A percentile compares a stretch with the other conserved stretches of the same genome.
Evolutionary conservation across 2,888 invertebrate genomes (phyloP).

Genomic region (Brachycybe producta): DNA sequence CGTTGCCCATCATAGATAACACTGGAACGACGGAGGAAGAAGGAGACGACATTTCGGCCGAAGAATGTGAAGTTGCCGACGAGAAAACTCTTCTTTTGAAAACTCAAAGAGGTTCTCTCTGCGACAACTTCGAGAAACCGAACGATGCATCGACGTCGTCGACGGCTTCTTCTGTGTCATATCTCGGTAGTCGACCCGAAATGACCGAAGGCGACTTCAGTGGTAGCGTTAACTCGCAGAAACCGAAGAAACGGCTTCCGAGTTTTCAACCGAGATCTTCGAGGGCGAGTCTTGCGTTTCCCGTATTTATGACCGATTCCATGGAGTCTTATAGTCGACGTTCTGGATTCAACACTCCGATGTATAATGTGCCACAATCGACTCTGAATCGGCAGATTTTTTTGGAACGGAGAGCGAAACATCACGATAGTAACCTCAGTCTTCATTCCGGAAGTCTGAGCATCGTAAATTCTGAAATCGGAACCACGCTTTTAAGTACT

Average conservation of each 20-base stretch:
- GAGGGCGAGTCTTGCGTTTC: conserved; percentile 63
- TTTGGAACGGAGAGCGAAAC: not conserved
- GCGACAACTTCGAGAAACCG: conserved; percentile 17
- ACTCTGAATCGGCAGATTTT: not conserved
- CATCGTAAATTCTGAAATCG: conserved; percentile 24
- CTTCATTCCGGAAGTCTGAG: conserved; percentile 31
- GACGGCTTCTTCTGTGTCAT: conserved; percentile 10
- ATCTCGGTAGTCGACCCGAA: not conserved
- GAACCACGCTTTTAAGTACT: not conserved
- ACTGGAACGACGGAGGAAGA: conserved; percentile 21
- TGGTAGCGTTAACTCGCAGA: conserved; percentile 18
- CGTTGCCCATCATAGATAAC: conserved; percentile 40
- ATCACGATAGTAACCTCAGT: conserved; percentile 31
- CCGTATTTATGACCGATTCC: conserved; percentile 39
- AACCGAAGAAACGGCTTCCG: conserved; percentile 25
- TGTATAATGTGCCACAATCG: not conserved
- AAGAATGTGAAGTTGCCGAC: conserved; percentile 42
- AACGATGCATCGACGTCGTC: conserved; percentile 13
- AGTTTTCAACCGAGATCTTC: conserved; percentile 50
- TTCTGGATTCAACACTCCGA: conserved; percentile 1
- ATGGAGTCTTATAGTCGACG: conserved; percentile 6
- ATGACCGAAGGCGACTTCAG: conserved; percentile 22
- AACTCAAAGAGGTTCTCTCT: conserved; percentile 35
- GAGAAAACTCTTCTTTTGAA: conserved; percentile 56
- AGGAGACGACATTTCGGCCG: conserved; percentile 22